Conservation (phyloP, 2,888 invertebrate genomes). For the Xestia xanthographa region DNA sequence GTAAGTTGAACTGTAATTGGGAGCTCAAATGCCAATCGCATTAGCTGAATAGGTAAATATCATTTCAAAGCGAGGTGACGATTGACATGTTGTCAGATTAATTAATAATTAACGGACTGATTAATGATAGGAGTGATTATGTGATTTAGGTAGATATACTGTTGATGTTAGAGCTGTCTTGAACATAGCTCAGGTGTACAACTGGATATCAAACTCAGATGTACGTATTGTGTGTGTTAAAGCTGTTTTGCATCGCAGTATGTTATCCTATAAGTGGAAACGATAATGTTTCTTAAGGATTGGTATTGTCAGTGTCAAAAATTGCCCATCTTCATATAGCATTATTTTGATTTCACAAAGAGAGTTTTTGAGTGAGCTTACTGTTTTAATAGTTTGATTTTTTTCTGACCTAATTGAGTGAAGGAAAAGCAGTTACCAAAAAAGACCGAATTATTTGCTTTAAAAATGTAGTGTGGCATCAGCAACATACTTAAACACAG, state of each 20-base stretch:
- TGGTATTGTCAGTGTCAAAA: background rate
- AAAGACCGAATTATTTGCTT: conserved; percentile 7
- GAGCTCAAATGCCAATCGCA: conserved; percentile 32
- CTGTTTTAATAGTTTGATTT: background rate
- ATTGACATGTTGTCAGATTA: conserved; percentile 47
- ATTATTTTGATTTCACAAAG: background rate
- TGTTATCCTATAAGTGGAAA: background rate
- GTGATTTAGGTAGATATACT: conserved; percentile 24
- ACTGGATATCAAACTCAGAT: background rate
- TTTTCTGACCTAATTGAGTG: background rate
- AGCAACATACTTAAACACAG: conserved; percentile 47
- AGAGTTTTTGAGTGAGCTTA: background rate
- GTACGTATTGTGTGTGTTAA: background rate
- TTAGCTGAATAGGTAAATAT: conserved; percentile 48
- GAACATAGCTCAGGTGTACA: conserved; percentile 15
- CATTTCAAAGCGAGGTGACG: conserved; percentile 41
- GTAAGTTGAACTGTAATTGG: conserved; percentile 61
- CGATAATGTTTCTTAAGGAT: background rate
- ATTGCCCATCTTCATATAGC: no score
- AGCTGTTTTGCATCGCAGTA: background rate
- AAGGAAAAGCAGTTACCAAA: background rate
- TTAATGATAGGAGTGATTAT: conserved; percentile 39
- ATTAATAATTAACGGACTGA: conserved; percentile 45
- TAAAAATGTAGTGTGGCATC: conserved; percentile 28
- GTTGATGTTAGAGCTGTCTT: conserved; percentile 9